Evolutionary conservation across 1,140 invertebrate species (phyloP).

Genomic region (Penaeus indicus): DNA sequence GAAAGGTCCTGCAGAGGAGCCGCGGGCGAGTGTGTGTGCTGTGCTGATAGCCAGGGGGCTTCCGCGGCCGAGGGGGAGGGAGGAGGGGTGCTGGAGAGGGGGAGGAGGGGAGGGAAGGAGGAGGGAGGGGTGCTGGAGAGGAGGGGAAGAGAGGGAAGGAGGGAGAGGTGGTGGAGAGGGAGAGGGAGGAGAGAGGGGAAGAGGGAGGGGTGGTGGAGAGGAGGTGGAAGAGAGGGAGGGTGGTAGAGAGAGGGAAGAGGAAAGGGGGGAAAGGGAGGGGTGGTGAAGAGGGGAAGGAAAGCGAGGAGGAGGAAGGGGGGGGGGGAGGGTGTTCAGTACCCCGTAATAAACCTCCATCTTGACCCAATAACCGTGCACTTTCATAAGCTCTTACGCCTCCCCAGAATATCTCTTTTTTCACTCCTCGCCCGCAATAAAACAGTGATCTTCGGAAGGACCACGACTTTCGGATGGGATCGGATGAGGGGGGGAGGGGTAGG

Average conservation of each 20-base stretch:
- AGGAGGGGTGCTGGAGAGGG: background rate
- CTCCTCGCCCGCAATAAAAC: constrained; percentile 12
- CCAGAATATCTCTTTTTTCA: constrained; percentile 12
- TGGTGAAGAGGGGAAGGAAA: background rate
- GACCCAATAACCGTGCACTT: background rate
- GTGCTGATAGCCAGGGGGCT: too few relatives aligned
- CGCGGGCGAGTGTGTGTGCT: too few relatives aligned
- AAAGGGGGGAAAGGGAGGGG: background rate
- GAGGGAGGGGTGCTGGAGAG: background rate
- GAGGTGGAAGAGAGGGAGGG: too few relatives aligned
- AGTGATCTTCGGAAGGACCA: background rate
- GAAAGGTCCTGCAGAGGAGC: too few relatives aligned
- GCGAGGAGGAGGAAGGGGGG: background rate
- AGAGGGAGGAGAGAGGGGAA: background rate
- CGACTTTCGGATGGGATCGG: background rate
- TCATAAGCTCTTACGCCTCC: background rate
- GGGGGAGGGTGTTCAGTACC: background rate
- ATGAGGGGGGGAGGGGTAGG: background rate
- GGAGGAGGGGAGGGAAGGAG: background rate
- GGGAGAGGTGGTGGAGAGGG: background rate
- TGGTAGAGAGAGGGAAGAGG: too few relatives aligned
- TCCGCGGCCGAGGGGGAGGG: background rate
- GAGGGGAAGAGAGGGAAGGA: background rate
- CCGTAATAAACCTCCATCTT: background rate
- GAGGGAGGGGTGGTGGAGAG: background rate